Percentiles rank a stretch among this genome's conserved stretches.
Conservation (phyloP, 1,140 invertebrate species). For the Cotesia vestalis region DNA sequence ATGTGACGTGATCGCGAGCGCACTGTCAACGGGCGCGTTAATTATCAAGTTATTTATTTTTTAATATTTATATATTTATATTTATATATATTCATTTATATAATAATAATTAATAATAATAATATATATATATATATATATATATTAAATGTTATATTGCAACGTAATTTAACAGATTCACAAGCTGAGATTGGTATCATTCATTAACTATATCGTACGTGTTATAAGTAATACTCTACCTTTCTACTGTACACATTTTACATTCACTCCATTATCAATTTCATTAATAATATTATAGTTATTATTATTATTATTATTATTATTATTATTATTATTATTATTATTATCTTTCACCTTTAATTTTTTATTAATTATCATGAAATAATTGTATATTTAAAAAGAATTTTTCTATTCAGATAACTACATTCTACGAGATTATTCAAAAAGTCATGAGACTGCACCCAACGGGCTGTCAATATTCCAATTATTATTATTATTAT, state of each 20-base stretch:
- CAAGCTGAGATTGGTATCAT: constrained; percentile 66
- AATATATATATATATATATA: constrained; percentile 50
- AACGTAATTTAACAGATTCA: constrained; percentile 64
- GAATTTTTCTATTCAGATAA: constrained; percentile 47
- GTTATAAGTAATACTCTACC: constrained; percentile 57
- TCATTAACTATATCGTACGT: constrained; percentile 52
- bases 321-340: constrained; percentile 13
- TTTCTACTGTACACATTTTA: constrained; percentile 66
- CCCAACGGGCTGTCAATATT: constrained; percentile 36
- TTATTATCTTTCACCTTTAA: constrained; percentile 14
- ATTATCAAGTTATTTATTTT: neutral
- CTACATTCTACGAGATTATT: constrained; percentile 61
- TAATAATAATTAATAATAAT: constrained; percentile 46
- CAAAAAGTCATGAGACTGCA: constrained; percentile 64
- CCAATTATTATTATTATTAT: constrained; percentile 16
- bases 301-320: constrained; percentile 10
- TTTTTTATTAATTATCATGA: constrained; percentile 45
- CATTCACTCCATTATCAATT: constrained; percentile 48
- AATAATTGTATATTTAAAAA: constrained; percentile 36
- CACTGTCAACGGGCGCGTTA: constrained; percentile 4
- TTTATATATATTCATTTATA: constrained; percentile 16
- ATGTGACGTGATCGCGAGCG: no score
- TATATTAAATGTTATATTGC: constrained; percentile 63
- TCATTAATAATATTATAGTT: constrained; percentile 6
- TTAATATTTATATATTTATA: constrained; percentile 19